Evolutionary conservation across 1,140 invertebrate species (phyloP).

Genomic region (Rhizoglyphus robini): DNA sequence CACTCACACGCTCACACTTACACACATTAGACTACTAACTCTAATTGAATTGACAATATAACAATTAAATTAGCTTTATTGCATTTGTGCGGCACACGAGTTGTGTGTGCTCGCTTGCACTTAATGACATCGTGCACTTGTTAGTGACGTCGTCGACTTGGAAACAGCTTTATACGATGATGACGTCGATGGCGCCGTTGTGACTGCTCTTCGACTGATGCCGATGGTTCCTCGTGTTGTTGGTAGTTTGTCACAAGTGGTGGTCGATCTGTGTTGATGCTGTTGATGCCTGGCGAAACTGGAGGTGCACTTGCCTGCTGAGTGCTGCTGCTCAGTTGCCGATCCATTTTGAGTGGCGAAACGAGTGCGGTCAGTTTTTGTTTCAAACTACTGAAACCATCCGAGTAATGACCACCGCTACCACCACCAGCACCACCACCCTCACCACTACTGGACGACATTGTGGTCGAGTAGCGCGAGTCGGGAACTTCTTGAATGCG

Average conservation of each 20-base stretch:
- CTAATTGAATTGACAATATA: too few relatives aligned
- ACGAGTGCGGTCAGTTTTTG: not conserved
- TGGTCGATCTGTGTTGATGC: too few relatives aligned
- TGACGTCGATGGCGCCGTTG: conserved; percentile 4
- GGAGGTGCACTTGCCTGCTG: not conserved
- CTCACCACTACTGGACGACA: too few relatives aligned
- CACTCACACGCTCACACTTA: too few relatives aligned
- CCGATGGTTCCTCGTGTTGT: not conserved
- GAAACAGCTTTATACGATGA: conserved; percentile 13
- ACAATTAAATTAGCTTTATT: not conserved
- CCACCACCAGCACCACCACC: too few relatives aligned
- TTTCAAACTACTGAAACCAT: not conserved
- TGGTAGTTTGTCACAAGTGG: too few relatives aligned
- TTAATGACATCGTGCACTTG: too few relatives aligned
- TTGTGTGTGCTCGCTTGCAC: not conserved
- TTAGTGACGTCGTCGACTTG: too few relatives aligned
- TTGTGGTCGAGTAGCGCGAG: too few relatives aligned
- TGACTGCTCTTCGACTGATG: not conserved
- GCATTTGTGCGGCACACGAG: not conserved
- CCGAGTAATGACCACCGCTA: too few relatives aligned
- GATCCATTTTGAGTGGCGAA: not conserved
- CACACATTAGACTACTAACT: too few relatives aligned
- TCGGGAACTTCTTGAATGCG: too few relatives aligned
- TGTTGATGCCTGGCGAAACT: not conserved
- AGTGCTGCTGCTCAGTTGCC: not conserved